Evolutionary conservation across 2,888 invertebrate species (phyloP), one percentile per base, ranked within the genome.

Genomic region (Steinernema carpocapsae): DNA sequence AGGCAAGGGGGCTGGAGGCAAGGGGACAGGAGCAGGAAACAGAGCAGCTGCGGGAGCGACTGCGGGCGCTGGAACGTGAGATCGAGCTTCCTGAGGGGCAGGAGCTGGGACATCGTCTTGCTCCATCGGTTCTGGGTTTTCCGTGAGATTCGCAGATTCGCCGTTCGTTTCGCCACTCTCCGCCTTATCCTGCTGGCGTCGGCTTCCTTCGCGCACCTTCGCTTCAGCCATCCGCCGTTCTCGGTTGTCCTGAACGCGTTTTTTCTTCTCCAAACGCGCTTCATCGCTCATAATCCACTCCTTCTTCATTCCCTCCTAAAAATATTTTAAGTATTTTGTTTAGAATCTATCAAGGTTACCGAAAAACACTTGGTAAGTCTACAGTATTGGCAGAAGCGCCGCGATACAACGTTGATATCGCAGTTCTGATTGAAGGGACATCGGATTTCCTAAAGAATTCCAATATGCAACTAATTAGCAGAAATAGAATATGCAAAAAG

Each of bases 361-460:
- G 24, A 89, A 79, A 96, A 92, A 87, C 97, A 97, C 88, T 97
- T 97, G 85, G 93, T 92, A 72, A 97, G 90, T 0, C 97, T 92
- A 88, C 97, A 97, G 90, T 93, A 93, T 86, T 97, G 96, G 88
- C 97, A 97, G 88, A 71, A 71, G 12, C 71, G 32, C 45, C 71
- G 22, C 12, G 71, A 71, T 4, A 71, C 51, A 3, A 71, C 46
- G 71, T 71, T 71, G 1, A 71, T 71, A 29, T 71, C 71, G 71
- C 71, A 71, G 17, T 71, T 42, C 17, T 51, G 48, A 42, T 46
- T 48, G 29, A 71, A 71, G 14, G 71, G 71, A 51, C 71, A 71
- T 48, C 71, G 71, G 10, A 71, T 48, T n/a, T 71, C 51, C 71
- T 71, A 29, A 6, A 70, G 29, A 70, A 29, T 29, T 56, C 26